phyloP scores from a whole-genome alignment of 2,888 invertebrate genomes.

The Teinopalpus imperialis region DNA sequence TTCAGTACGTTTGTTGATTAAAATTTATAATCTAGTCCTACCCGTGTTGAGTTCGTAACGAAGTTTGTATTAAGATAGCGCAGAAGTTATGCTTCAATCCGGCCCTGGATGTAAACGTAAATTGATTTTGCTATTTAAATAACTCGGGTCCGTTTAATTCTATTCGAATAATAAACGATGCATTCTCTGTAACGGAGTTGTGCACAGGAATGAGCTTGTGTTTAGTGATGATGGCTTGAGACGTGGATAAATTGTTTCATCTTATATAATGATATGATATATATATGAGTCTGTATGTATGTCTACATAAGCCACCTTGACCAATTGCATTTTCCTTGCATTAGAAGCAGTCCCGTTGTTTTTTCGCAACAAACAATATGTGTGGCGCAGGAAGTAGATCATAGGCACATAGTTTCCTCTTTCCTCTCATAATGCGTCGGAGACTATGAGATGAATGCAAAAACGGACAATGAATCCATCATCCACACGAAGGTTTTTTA shows the following conservation, averaged over 20 bases:
- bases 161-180: conserved; percentile 2
- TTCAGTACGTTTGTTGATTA: conserved; percentile 26
- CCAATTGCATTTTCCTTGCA: not conserved
- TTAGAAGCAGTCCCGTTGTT: not conserved
- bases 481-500: too few relatives aligned
- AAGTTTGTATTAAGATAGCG: conserved; percentile 19
- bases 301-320: too few relatives aligned
- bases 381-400: conserved; percentile 5
- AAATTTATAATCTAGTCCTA: conserved; percentile 29
- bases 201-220: not conserved
- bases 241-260: too few relatives aligned
- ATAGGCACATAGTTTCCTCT: not conserved
- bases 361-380: conserved; percentile 2
- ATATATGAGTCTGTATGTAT: too few relatives aligned
- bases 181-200: not conserved
- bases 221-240: not conserved
- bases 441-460: not conserved
- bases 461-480: too few relatives aligned
- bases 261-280: too few relatives aligned
- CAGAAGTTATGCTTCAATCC: conserved; percentile 11
- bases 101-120: conserved; percentile 12
- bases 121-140: conserved; percentile 19
- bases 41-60: conserved; percentile 15
- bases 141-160: conserved; percentile 1
- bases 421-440: conserved; percentile 1